Conservation (phyloP, 2,797 vertebrate genomes). For the Cephalopachus bancanus region DNA sequence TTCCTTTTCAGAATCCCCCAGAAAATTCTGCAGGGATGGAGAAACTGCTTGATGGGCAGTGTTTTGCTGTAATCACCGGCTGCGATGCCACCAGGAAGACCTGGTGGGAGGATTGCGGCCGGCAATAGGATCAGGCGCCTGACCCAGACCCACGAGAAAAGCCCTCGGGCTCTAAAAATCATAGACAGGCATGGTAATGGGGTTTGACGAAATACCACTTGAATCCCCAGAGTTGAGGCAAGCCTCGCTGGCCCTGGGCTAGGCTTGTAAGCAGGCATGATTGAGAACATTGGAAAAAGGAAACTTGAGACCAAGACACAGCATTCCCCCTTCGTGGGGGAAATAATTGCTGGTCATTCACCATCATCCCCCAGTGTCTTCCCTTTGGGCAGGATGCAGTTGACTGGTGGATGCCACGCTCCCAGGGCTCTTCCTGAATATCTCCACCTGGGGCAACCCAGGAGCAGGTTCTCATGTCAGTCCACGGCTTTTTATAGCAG, state of each 20-base stretch:
- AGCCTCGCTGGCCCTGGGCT: neutral
- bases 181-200: neutral
- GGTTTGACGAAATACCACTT: too few relatives aligned
- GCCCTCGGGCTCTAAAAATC: too few relatives aligned
- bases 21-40: neutral
- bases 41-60: too few relatives aligned
- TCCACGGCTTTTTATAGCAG: neutral
- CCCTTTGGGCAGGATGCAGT: neutral
- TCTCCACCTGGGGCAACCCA: neutral
- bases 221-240: neutral
- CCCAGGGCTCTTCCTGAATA: neutral
- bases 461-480: neutral
- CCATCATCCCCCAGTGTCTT: neutral
- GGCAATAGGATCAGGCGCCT: neutral
- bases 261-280: fast-evolving
- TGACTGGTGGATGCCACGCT: fast-evolving
- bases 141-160: neutral
- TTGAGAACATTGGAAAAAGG: neutral
- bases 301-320: neutral
- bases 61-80: neutral
- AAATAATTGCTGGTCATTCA: fast-evolving
- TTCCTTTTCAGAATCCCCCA: neutral
- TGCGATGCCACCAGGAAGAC: neutral
- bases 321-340: neutral
- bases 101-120: neutral